These are phyloP conservation scores for Tinamus guttatus DNA, from an alignment of 2,113 vertebrate species.

Conservation along the genomic window DNA sequence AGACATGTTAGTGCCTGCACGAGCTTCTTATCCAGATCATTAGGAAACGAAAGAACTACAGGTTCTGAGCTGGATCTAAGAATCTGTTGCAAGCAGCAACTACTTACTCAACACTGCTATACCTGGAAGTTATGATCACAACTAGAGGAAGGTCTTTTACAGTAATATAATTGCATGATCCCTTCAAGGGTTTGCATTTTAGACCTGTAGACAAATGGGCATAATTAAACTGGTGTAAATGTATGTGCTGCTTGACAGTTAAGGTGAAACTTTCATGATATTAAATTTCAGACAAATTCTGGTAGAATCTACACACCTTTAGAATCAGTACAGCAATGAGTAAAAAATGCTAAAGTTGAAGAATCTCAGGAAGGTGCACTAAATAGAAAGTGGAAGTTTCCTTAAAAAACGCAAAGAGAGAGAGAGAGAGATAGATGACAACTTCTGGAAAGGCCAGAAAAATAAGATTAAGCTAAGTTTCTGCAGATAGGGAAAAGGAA, in stretches of 20 bases:
- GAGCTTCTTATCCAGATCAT: not conserved
- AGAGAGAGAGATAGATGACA: not conserved
- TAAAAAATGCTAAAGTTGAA: not conserved
- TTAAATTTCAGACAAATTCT: not conserved
- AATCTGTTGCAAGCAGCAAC: not conserved
- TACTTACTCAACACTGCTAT: not conserved
- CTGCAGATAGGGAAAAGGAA: not conserved
- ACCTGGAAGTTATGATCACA: not conserved
- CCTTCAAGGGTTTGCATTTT: not conserved
- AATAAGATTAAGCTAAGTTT: constrained; percentile 28
- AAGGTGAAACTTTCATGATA: not conserved
- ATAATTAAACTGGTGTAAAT: not conserved
- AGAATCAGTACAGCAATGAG: not conserved
- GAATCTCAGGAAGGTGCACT: not conserved
- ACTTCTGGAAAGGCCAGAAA: constrained; percentile 48
- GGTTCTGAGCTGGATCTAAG: not conserved
- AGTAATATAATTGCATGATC: not conserved
- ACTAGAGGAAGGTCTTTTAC: not conserved
- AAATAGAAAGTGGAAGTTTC: not conserved
- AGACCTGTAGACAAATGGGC: not conserved
- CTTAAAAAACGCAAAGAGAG: constrained; percentile 22
- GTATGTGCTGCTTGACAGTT: not conserved
- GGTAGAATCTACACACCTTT: not conserved
- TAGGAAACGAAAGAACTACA: not conserved
- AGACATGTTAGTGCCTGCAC: not conserved